Evolutionary conservation across 2,113 vertebrate species (phyloP).

Genomic region (Charina bottae): DNA sequence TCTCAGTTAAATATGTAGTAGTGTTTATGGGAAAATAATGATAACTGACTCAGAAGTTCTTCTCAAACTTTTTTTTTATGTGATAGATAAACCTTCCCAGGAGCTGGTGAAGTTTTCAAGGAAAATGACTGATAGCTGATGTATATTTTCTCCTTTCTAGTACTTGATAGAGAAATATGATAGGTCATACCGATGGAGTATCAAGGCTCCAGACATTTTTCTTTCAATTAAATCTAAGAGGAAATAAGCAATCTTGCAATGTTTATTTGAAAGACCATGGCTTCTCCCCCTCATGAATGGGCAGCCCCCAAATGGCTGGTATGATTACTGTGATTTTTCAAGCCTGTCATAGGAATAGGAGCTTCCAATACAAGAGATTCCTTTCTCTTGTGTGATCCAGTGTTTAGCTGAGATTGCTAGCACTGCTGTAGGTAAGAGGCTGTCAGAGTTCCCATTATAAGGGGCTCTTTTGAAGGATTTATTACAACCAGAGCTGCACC

Average conservation of each 20-base stretch:
- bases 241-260: background rate
- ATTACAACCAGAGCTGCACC: constrained; percentile 1
- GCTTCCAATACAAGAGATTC: constrained; percentile 34
- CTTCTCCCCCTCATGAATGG: background rate
- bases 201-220: constrained; percentile 29
- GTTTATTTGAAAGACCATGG: background rate
- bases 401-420: background rate
- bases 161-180: constrained; percentile 18
- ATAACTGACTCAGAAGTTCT: background rate
- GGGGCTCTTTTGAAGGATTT: constrained; percentile 6
- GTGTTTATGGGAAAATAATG: constrained; percentile 12
- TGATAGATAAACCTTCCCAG: constrained; percentile 37
- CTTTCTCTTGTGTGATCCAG: constrained; percentile 1
- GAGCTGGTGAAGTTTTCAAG: constrained; percentile 13
- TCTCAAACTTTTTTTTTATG: constrained; percentile 16
- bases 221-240: background rate
- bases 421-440: constrained; percentile 16
- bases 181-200: constrained; percentile 13
- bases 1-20: background rate
- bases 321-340: constrained; percentile 41
- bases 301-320: background rate
- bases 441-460: constrained; percentile 17
- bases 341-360: background rate
- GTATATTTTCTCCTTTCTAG: background rate
- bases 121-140: background rate